These are phyloP conservation scores for Poecilia velifera DNA, from an alignment of 2,797 vertebrate genomes.

Conservation along the genomic window DNA sequence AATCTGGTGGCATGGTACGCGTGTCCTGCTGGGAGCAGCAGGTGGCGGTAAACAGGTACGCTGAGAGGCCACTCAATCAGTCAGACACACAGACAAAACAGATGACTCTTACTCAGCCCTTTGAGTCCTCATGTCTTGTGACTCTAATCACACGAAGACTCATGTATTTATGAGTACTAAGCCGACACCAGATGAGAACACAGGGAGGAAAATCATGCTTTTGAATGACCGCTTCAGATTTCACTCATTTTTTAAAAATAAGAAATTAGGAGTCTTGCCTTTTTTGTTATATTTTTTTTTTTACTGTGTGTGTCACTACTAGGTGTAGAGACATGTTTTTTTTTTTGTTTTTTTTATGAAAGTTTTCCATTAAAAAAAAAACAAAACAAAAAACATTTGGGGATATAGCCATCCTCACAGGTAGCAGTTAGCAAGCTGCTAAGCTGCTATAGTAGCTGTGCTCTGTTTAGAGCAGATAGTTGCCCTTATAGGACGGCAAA, in stretches of 20 bases:
- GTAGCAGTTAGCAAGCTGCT: slow-evolving; percentile 73
- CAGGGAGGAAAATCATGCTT: not conserved
- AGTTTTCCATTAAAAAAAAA: not conserved
- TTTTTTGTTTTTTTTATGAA: slow-evolving; percentile 8
- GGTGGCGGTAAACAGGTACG: slow-evolving; percentile 82
- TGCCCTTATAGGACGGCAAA: slow-evolving; percentile 59
- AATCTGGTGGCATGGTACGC: slow-evolving; percentile 65
- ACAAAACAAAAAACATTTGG: slow-evolving; percentile 12
- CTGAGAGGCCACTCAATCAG: slow-evolving; percentile 46
- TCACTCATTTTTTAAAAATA: not conserved
- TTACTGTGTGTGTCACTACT: not conserved
- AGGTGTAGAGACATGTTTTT: not conserved
- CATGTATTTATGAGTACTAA: slow-evolving; percentile 11
- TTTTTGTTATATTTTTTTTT: slow-evolving; percentile 16
- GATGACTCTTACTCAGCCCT: slow-evolving; percentile 75
- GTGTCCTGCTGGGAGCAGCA: slow-evolving; percentile 70
- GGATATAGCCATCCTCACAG: slow-evolving; percentile 55
- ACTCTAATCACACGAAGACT: slow-evolving; percentile 52
- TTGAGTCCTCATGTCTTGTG: slow-evolving; percentile 50
- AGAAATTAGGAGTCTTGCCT: not conserved
- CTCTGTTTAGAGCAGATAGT: slow-evolving; percentile 66
- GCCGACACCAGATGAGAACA: not conserved
- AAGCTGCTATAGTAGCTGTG: slow-evolving; percentile 72
- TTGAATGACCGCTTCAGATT: not conserved
- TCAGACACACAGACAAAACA: slow-evolving; percentile 63